A percentile compares a stretch with the other conserved stretches of the same genome.
phyloP scores from a whole-genome alignment of 2,888 invertebrate species.

The Trachelus stipa region DNA sequence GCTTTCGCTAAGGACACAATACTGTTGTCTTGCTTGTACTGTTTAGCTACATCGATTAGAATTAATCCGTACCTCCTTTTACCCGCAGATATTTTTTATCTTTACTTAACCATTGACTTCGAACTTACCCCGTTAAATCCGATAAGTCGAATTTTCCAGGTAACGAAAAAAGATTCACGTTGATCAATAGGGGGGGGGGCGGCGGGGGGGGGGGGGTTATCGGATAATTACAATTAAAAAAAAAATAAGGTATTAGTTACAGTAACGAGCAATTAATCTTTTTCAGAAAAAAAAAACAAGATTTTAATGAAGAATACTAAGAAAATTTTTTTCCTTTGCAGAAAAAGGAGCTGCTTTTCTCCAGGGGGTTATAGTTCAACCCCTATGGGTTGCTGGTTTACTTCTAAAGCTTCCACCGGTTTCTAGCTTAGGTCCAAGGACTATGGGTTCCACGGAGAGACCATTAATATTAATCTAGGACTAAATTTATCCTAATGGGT shows the following conservation, averaged over 20 bases:
- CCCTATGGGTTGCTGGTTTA: background rate
- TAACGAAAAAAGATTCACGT: background rate
- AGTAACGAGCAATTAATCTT: background rate
- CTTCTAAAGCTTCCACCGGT: background rate
- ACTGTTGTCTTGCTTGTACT: background rate
- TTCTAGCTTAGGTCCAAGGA: background rate
- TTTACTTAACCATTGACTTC: background rate
- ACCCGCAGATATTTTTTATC: no score
- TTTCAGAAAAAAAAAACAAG: background rate
- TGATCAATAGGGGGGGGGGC: background rate
- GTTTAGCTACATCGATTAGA: background rate
- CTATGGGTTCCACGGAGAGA: background rate
- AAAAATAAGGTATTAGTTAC: background rate
- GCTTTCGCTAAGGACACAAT: background rate
- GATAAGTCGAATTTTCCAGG: background rate
- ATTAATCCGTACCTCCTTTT: background rate
- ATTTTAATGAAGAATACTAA: background rate
- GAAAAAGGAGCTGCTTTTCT: no score
- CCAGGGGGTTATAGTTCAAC: no score
- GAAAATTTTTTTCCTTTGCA: background rate
- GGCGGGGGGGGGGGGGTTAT: no score
- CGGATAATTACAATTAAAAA: no score
- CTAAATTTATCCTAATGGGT: constrained; percentile 3
- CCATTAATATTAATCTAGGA: constrained; percentile 8
- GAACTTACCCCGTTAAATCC: background rate